Percentiles rank a stretch among this genome's conserved stretches.
phyloP scores from a whole-genome alignment of 2,888 invertebrate species.

The Eurytoma californica region DNA sequence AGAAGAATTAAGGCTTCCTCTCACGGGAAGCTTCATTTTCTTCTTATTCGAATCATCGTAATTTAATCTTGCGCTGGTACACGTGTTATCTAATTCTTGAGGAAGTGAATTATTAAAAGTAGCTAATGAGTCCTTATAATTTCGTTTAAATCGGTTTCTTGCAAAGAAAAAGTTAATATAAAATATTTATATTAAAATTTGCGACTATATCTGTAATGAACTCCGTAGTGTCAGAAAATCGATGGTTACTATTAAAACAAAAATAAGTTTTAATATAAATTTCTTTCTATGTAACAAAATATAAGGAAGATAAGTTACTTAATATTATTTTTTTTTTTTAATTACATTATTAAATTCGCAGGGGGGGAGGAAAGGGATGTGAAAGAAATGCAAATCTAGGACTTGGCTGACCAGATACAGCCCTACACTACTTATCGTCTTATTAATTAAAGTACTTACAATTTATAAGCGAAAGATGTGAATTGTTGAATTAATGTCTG shows the following conservation, averaged over 20 bases:
- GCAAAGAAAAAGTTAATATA: no score
- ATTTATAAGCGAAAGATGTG: not conserved
- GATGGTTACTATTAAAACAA: no score
- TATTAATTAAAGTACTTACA: not conserved
- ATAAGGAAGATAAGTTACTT: no score
- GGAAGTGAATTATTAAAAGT: conserved; percentile 31
- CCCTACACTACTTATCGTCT: not conserved
- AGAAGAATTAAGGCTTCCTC: conserved; percentile 42
- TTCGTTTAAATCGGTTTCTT: no score
- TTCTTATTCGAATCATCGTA: conserved; percentile 48
- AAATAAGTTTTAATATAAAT: no score
- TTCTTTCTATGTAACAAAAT: no score
- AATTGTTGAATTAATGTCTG: not conserved
- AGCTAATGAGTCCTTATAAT: conserved; percentile 8
- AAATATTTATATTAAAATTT: no score
- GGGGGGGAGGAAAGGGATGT: no score
- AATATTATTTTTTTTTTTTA: no score
- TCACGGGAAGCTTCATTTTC: conserved; percentile 22
- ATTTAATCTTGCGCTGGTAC: conserved; percentile 37
- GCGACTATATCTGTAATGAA: no score
- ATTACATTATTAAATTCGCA: no score
- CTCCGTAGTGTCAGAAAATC: no score
- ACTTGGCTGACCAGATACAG: not conserved
- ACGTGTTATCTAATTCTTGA: conserved; percentile 35
- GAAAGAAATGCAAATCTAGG: not conserved